These are phyloP conservation scores for Cotesia congregata DNA, from an alignment of 2,888 invertebrate genomes.

Conservation along the genomic window DNA sequence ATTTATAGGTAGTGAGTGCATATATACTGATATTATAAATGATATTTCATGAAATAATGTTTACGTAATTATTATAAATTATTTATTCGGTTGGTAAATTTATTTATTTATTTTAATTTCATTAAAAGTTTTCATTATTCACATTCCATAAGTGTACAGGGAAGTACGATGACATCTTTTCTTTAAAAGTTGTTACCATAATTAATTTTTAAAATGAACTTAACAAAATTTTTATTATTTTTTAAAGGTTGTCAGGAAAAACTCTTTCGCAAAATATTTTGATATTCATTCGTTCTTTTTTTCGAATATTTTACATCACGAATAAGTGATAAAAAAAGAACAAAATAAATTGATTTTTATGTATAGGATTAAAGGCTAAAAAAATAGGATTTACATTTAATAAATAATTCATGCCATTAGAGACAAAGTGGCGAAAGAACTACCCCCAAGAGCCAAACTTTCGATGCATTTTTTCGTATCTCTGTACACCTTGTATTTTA, in stretches of 20 bases:
- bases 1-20: conserved; percentile 23
- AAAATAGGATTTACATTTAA: neutral
- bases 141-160: conserved; percentile 37
- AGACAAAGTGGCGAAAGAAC: conserved; percentile 23
- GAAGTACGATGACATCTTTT: conserved; percentile 34
- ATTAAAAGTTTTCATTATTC: conserved; percentile 36
- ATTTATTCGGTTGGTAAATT: conserved; percentile 3
- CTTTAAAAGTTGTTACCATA: conserved; percentile 32
- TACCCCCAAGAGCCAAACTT: conserved; percentile 21
- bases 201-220: conserved; percentile 18
- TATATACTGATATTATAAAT: conserved; percentile 1
- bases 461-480: conserved; percentile 11
- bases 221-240: conserved; percentile 1
- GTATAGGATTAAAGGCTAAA: conserved; percentile 16
- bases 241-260: conserved; percentile 24
- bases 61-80: conserved; percentile 6
- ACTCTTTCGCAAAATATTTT: conserved; percentile 8
- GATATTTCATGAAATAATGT: conserved; percentile 1
- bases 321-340: neutral
- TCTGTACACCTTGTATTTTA: conserved; percentile 27
- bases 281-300: conserved; percentile 10
- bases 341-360: neutral
- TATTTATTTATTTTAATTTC: conserved; percentile 5
- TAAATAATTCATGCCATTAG: conserved; percentile 8
- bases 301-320: neutral